These are phyloP conservation scores for Sinocyclocheilus maitianheensis DNA, from an alignment of 2,113 vertebrate genomes.

Conservation along the genomic window DNA sequence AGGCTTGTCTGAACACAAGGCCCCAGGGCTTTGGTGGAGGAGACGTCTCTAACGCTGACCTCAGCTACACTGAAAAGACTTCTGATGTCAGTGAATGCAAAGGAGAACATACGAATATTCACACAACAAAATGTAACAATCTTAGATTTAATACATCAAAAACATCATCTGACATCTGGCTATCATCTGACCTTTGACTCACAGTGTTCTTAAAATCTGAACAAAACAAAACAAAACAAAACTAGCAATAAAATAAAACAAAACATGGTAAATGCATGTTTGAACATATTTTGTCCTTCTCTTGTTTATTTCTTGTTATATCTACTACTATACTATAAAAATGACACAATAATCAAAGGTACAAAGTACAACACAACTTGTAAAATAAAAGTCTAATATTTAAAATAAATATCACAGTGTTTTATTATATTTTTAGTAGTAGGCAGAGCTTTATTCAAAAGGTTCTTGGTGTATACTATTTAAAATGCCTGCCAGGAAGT, in stretches of 20 bases:
- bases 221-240: neutral
- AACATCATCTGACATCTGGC: neutral
- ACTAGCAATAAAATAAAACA: neutral
- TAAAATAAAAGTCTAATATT: neutral
- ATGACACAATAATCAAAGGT: no score
- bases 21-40: conserved; percentile 1
- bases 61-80: neutral
- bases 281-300: no score
- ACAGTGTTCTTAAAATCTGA: neutral
- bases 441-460: neutral
- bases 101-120: neutral
- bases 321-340: no score
- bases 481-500: conserved; percentile 24
- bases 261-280: no score
- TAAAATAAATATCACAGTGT: neutral
- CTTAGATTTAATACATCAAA: neutral
- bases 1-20: conserved; percentile 19
- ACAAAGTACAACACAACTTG: neutral
- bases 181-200: neutral
- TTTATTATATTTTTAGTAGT: neutral
- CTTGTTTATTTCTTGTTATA: no score
- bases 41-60: conserved; percentile 11
- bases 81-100: neutral
- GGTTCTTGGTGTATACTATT: neutral
- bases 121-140: neutral